Base-by-base conservation (phyloP, 2,888 invertebrate genomes). In the Venustoraphidia nigricollis region DNA sequence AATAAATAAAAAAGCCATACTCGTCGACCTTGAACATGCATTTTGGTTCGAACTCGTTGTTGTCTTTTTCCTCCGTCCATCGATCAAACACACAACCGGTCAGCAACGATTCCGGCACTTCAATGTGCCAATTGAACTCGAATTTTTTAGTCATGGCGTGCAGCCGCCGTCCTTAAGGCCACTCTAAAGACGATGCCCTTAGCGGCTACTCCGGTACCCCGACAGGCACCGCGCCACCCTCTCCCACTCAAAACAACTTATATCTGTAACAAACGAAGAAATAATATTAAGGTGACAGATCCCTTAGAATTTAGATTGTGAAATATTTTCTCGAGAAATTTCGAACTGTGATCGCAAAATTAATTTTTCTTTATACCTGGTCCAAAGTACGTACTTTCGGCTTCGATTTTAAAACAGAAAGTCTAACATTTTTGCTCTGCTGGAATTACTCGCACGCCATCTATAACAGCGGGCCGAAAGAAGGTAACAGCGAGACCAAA, bases 101-200 rank as follows among this genome's bases (percentile, higher is more conserved):
- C 46, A 83, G 74, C 44, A 95, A 75, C 41, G 83, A 77, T 61
- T 91, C 86, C 43, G 96, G 96, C 56, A 97, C 91, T 52, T 88
- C 83, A 61, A 92, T 86, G 67, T 88, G 91, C 97, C 97, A 98
- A 75, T 92, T 88, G 75, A 98, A 98, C 67, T 97, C 96, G 72
- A 93, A 96, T 69, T 87, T 89, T 72, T 98, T 98, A 63, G 97
- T 97, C 94, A 95, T 95, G 17, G 34, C 45, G 34, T 10, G 8
- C 10, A 8, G 34, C 13, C 35, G 10, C 13, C 10, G 6, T 10
- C 35, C 34, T 13, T 34, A 34, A n/a, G n/a, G 27, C 27, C 34
- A 34, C 13, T 13, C 10, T 17, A 36, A 8, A 34, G 44, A 35
- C 35, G 44, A 27, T 27, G 35, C 34, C 40, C 13, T 8, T 39